Conservation (phyloP, 1,140 invertebrate genomes). For the Hypsibius dujardini region DNA sequence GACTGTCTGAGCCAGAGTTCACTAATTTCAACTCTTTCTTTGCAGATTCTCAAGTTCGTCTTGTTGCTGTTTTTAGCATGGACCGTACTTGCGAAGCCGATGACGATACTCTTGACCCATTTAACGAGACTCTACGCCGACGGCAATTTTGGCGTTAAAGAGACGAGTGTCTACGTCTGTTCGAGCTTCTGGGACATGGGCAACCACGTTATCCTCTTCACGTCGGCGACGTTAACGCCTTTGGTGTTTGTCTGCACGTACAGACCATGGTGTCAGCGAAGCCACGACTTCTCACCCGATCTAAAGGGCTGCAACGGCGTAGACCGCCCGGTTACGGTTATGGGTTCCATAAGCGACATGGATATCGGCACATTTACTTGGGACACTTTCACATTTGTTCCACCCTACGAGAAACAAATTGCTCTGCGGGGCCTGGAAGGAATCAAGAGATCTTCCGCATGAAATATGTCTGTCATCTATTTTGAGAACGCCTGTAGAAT, state of each 20-base stretch:
- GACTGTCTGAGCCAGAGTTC: too few species aligned
- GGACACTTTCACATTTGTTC: neutral
- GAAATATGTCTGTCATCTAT: slow-evolving; percentile 2
- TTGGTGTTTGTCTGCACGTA: neutral
- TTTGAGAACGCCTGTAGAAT: too few species aligned
- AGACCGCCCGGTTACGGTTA: neutral
- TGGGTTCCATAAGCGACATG: neutral
- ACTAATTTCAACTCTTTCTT: neutral
- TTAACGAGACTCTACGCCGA: neutral
- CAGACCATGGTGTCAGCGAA: too few species aligned
- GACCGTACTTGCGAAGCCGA: slow-evolving; percentile 1
- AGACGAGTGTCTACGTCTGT: neutral
- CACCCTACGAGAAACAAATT: too few species aligned
- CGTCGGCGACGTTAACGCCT: neutral
- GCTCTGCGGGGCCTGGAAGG: too few species aligned
- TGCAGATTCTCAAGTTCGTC: slow-evolving; percentile 8
- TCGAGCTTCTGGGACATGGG: slow-evolving; percentile 15
- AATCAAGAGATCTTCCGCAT: neutral
- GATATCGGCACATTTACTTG: slow-evolving; percentile 12
- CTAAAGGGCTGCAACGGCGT: neutral
- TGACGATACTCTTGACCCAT: neutral
- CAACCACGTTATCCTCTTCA: neutral
- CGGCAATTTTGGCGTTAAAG: neutral
- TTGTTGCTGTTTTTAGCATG: slow-evolving; percentile 6
- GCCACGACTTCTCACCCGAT: neutral